Evolutionary conservation across 2,888 invertebrate genomes (phyloP).

Genomic region (Lasioglossum lativentre): DNA sequence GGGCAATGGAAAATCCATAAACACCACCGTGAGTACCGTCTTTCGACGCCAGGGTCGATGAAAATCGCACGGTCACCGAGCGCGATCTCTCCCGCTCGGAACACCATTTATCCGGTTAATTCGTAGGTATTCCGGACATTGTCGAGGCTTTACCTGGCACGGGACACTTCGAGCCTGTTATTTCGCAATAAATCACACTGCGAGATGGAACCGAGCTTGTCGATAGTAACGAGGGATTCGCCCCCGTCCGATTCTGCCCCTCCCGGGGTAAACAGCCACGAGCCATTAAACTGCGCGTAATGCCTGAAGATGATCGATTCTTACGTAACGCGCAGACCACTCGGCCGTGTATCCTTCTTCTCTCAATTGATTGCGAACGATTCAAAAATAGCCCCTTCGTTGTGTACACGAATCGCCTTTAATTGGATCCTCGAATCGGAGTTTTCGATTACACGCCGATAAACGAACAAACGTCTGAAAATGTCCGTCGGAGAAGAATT

Average conservation of each 20-base stretch:
- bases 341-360: not conserved
- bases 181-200: constrained; percentile 79
- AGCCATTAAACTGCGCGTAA: constrained; percentile 66
- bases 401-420: not conserved
- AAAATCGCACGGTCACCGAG: constrained; percentile 55
- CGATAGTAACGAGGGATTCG: constrained; percentile 71
- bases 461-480: not conserved
- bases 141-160: constrained; percentile 70
- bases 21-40: not conserved
- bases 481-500: not conserved
- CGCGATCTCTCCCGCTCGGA: constrained; percentile 40
- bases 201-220: constrained; percentile 70
- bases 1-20: not conserved
- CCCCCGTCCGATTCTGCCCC: constrained; percentile 55
- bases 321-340: constrained; percentile 54
- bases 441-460: not conserved
- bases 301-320: constrained; percentile 68
- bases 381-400: not conserved
- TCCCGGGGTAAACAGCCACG: constrained; percentile 61
- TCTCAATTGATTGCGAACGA: not conserved
- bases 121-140: constrained; percentile 74
- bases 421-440: not conserved
- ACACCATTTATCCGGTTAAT: constrained; percentile 69
- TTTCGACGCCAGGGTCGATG: constrained; percentile 20
- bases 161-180: constrained; percentile 76